Evolutionary conservation across 1,140 invertebrate species (phyloP), one percentile per base, ranked within the genome.

Genomic region (Campoletis sonorensis): DNA sequence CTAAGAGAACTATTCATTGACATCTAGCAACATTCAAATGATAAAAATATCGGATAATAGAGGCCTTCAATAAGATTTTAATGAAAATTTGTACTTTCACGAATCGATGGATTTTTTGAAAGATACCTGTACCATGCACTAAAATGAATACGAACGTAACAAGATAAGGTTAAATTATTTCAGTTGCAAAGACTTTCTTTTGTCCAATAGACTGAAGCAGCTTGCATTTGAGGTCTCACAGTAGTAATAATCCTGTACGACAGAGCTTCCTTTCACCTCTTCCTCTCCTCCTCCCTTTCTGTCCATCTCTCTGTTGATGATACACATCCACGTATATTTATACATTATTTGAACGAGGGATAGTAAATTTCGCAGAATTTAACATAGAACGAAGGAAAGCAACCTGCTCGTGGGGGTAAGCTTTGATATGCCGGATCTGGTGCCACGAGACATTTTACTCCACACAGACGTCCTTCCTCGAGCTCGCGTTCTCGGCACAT

Each of bases 291-390:
- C 26, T n/a, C 13, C 18, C 18, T 21, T 58, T 58, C 8, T 4
- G 11, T 45, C 1, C 40, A 45, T 45, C 40, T 8, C 40, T 45
- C 40, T 4, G 3, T 45, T 45, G 40, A 45, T 45, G 5, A 45
- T 45, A 45, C 40, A 58, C 10, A 18, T n/a, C 3, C 54, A 13
- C 18, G 21, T 58, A 58, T 58, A 1, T 54, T 13, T 54, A 3
- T 54, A 16, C 15, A 10, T 61, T 27, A 23, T 64, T 64, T 64
- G 26, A 70, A 15, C 67, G 16, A 4, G 54, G 16, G 54, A 77
- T 16, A 33, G 82, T 27, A 83, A 54, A 84, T 85, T 85, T 85
- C 85, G 73, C 78, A 80, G 85, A 85, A 84, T 84, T 23, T 11
- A 21, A 13, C 40, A 72, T 4, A 27, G 23, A 23, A 45, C 21